A percentile compares a stretch with the other conserved stretches of the same genome.
These are phyloP conservation scores for Cirrhinus mrigala DNA, from an alignment of 2,797 vertebrate species.

Conservation along the genomic window DNA sequence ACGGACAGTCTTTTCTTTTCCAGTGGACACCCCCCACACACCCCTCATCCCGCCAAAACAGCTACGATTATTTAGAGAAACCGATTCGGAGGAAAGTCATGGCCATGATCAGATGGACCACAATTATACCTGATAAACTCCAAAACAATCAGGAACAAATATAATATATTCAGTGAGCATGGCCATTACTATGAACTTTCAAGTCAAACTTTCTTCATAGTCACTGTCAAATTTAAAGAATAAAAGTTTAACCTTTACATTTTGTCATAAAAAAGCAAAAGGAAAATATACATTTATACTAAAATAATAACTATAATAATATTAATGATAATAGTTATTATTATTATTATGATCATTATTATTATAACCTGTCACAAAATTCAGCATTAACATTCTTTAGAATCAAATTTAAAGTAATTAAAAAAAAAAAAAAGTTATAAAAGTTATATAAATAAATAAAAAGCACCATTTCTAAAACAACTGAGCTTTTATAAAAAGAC, in stretches of 20 bases:
- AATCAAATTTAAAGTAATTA: too few relatives aligned
- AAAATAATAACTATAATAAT: too few relatives aligned
- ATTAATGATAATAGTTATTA: too few relatives aligned
- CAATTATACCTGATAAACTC: neutral
- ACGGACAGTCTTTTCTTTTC: constrained; percentile 55
- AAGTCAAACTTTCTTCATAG: constrained; percentile 1
- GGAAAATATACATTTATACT: too few relatives aligned
- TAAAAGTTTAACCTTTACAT: neutral
- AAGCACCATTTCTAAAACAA: too few relatives aligned
- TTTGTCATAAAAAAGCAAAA: too few relatives aligned
- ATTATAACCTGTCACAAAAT: too few relatives aligned
- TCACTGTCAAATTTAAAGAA: neutral
- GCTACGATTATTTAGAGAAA: constrained; percentile 32
- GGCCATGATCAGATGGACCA: neutral
- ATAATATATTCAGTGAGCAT: neutral
- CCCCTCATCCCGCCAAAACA: constrained; percentile 26
- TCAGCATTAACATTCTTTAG: too few relatives aligned
- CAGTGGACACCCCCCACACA: constrained; percentile 30
- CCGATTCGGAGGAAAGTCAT: constrained; percentile 33
- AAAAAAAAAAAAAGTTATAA: too few relatives aligned
- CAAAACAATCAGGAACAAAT: neutral
- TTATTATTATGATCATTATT: too few relatives aligned
- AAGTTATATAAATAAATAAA: too few relatives aligned
- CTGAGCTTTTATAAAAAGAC: too few relatives aligned
- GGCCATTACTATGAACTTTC: neutral